A percentile compares a stretch with the other conserved stretches of the same genome.
phyloP scores from a whole-genome alignment of 2,797 vertebrate genomes.

The Otolemur crassicaudatus region DNA sequence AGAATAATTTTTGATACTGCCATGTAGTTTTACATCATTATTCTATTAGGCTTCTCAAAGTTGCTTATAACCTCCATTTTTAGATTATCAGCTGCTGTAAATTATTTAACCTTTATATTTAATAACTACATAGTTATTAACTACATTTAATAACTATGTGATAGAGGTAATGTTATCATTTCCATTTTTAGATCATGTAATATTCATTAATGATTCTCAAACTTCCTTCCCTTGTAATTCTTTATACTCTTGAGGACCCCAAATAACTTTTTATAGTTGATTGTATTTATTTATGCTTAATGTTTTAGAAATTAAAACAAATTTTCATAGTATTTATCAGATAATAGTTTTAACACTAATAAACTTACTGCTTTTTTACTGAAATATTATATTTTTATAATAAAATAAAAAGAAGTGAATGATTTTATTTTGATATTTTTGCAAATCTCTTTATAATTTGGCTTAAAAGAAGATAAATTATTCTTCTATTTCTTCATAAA shows the following conservation, averaged over 20 bases:
- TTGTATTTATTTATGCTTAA: background rate
- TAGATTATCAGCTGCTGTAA: background rate
- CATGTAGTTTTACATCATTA: background rate
- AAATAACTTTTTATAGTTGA: background rate
- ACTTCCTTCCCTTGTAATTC: background rate
- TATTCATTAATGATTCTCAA: background rate
- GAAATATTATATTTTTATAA: background rate
- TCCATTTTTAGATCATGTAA: background rate
- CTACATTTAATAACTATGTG: too few relatives aligned
- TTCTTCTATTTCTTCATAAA: background rate
- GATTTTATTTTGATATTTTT: background rate
- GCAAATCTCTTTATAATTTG: background rate
- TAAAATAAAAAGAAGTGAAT: background rate
- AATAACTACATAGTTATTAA: too few relatives aligned
- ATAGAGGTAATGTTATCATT: background rate
- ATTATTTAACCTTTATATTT: background rate
- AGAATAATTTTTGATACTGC: background rate
- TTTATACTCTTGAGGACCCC: background rate
- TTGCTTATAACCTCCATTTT: background rate
- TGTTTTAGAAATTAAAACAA: background rate
- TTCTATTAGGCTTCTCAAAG: background rate
- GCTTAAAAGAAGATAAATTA: background rate
- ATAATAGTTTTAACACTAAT: background rate
- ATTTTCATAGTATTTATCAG: background rate
- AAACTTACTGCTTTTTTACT: background rate